A percentile compares a stretch with the other conserved stretches of the same genome.
Evolutionary conservation across 2,797 vertebrate species (phyloP).

Genomic region (Nyctibius grandis): DNA sequence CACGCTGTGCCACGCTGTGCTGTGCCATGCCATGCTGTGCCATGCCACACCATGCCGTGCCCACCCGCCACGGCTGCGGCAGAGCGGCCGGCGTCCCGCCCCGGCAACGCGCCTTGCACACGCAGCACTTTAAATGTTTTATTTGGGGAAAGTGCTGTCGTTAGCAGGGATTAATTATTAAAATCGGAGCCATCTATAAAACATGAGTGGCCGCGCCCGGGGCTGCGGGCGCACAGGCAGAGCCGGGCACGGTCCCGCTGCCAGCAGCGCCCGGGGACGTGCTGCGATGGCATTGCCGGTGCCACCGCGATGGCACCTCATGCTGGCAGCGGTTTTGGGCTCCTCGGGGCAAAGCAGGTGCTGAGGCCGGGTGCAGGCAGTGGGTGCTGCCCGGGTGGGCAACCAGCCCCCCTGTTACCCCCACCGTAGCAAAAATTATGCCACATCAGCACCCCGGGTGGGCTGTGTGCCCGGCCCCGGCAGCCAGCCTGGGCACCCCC

Average conservation of each 20-base stretch:
- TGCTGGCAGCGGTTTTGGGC: accelerated
- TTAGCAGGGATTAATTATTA: constrained; percentile 64
- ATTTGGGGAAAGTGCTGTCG: constrained; percentile 60
- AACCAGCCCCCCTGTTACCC: neutral
- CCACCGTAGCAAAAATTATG: neutral
- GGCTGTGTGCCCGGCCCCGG: accelerated
- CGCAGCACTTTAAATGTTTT: constrained; percentile 55
- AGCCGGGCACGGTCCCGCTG: neutral
- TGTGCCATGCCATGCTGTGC: neutral
- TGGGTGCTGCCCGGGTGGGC: neutral
- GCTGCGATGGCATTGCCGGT: accelerated
- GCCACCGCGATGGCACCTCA: neutral
- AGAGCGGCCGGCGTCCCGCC: neutral
- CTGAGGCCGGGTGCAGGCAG: neutral
- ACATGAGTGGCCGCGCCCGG: neutral
- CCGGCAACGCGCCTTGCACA: neutral
- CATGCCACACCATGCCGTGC: neutral
- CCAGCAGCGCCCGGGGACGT: accelerated
- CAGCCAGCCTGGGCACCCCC: neutral
- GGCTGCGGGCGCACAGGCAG: neutral
- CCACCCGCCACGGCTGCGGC: neutral
- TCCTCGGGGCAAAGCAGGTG: accelerated
- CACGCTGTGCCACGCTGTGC: neutral
- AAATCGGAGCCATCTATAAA: constrained; percentile 54
- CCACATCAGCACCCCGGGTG: neutral